Evolutionary conservation across 2,888 invertebrate genomes (phyloP), one percentile per base, ranked within the genome.

Genomic region (Carterocephalus palaemon): DNA sequence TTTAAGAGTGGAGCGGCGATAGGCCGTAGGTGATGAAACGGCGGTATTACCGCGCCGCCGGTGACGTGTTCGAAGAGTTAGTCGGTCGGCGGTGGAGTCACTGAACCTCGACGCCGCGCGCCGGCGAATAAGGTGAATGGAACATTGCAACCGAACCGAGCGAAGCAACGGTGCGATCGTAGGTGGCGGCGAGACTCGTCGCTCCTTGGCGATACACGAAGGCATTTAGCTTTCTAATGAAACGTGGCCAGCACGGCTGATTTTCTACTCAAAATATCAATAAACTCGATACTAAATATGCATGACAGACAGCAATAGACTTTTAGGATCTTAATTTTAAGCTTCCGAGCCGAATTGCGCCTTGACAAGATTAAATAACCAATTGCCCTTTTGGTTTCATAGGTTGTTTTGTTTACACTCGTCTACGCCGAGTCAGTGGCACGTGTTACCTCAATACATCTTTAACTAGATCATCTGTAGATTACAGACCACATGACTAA

Each of bases 41-140:
- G 63, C 70, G 63, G 70, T 76, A 73, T 76, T 78, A 76, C 75
- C 75, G 74, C 73, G 74, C 75, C 69, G 77, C 75, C 69, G 77
- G 69, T 82, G 82, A 82, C 83, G 82, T 71, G 78, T 61, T 64
- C 67, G 62, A 68, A 64, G 70, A 75, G 74, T 75, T 69, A 72
- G 75, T 74, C 76, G 78, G 75, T 73, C 75, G 76, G 59, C 73
- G 66, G 47, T 70, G 72, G 70, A 80, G 85, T 84, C 85, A 85
- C 67, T 85, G 85, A 85, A 84, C 85, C 81, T 81, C 74, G 70
- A 59, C 70, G 75, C 57, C n/a, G 26, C 26, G 26, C 26, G 41
- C 13, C 69, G 67, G 70, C 79, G 62, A 79, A 82, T 80, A 79
- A 80, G 84, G 85, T 85, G 84, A 84, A 83, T 82, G 84, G 83